Conservation (phyloP, 2,888 invertebrate genomes). For the Tachystola acroxantha region DNA sequence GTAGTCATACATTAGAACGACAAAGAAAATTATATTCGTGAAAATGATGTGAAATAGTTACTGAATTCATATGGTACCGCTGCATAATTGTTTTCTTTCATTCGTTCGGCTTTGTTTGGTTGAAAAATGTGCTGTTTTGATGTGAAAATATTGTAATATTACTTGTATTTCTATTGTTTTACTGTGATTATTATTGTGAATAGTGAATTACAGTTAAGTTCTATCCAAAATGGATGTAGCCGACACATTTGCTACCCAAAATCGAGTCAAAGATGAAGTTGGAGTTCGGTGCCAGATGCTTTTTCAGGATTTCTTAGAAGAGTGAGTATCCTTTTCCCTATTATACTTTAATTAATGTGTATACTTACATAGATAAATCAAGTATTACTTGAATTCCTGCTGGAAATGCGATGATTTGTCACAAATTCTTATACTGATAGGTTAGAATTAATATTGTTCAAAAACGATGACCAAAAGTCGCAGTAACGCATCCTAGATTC, state of each 20-base stretch:
- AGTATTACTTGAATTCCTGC: not conserved
- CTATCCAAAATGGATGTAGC: conserved; percentile 86
- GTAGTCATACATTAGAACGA: not conserved
- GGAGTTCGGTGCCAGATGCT: conserved; percentile 96
- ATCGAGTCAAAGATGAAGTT: conserved; percentile 92
- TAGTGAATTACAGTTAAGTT: conserved; percentile 16
- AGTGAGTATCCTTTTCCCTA: conserved; percentile 78
- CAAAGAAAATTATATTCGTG: not conserved
- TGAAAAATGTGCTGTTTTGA: no score
- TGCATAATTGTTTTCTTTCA: conserved; percentile 1
- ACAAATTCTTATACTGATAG: not conserved
- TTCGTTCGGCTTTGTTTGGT: conserved; percentile 4
- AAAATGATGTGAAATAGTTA: not conserved
- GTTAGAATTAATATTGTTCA: no score
- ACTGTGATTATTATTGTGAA: not conserved
- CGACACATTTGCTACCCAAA: conserved; percentile 84
- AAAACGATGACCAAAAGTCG: no score
- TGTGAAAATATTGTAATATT: no score
- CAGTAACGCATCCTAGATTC: no score
- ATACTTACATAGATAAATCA: not conserved
- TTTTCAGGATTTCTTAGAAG: conserved; percentile 97
- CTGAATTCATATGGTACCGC: not conserved
- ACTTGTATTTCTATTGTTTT: no score
- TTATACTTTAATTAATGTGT: not conserved
- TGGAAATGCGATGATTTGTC: not conserved